Evolutionary conservation across 2,888 invertebrate genomes (phyloP).

Genomic region (Ophion obscuratus): DNA sequence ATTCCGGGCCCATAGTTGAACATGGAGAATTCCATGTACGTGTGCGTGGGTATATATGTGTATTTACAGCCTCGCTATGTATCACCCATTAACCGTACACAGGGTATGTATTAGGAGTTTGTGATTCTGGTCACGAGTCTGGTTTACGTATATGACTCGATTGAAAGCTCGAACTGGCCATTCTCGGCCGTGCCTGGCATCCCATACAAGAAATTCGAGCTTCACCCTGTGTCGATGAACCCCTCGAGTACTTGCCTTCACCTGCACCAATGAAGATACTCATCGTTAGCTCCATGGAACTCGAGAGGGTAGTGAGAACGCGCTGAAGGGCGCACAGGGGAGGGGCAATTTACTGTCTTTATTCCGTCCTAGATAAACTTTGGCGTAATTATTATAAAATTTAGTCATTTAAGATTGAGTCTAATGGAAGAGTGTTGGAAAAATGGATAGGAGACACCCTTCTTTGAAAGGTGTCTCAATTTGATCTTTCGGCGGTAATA

Average conservation of each 20-base stretch:
- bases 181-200: conserved; percentile 52
- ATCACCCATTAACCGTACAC: conserved; percentile 41
- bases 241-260: conserved; percentile 40
- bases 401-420: neutral
- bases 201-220: conserved; percentile 45
- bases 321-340: neutral
- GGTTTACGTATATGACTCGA: conserved; percentile 70
- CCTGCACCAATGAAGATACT: conserved; percentile 54
- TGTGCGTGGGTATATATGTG: conserved; percentile 6
- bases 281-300: conserved; percentile 22
- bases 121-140: conserved; percentile 70
- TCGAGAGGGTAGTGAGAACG: conserved; percentile 1
- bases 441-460: no score
- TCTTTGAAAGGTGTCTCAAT: no score
- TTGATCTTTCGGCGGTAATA: no score
- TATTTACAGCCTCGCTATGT: conserved; percentile 8
- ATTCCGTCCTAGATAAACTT: neutral
- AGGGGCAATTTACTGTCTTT: conserved; percentile 12
- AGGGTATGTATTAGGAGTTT: conserved; percentile 41
- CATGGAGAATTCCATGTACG: neutral
- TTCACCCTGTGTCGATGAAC: conserved; percentile 27
- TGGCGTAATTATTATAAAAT: neutral
- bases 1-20: conserved; percentile 17
- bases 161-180: conserved; percentile 55
- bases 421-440: neutral